Conservation (phyloP, 2,113 vertebrate genomes). For the Lepus europaeus region DNA sequence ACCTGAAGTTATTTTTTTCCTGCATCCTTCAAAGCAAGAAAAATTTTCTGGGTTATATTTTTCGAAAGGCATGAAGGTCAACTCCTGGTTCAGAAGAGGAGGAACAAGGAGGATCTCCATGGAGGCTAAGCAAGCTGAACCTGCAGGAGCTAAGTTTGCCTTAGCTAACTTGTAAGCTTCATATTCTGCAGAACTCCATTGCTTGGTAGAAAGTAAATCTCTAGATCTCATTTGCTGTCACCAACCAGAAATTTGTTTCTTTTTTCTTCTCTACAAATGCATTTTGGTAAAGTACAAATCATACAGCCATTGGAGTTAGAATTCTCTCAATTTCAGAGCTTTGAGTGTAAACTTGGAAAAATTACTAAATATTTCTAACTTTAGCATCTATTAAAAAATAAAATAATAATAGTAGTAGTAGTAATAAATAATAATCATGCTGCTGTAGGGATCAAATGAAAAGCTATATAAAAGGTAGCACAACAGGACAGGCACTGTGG, state of each 20-base stretch:
- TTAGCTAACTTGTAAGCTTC: not conserved
- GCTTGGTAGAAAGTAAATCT: not conserved
- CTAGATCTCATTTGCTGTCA: not conserved
- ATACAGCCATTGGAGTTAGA: not conserved
- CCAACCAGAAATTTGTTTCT: not conserved
- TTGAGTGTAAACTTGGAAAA: slow-evolving; percentile 39
- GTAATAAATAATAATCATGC: not conserved
- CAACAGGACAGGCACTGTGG: too few species aligned
- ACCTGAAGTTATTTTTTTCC: not conserved
- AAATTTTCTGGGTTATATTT: slow-evolving; percentile 10
- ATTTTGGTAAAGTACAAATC: slow-evolving; percentile 35
- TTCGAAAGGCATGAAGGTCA: slow-evolving; percentile 21
- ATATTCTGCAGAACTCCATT: not conserved
- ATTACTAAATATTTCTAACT: not conserved
- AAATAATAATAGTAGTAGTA: not conserved
- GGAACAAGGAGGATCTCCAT: not conserved
- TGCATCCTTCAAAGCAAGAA: not conserved
- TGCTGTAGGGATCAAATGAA: not conserved
- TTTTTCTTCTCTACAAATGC: not conserved
- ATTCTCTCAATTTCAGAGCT: not conserved
- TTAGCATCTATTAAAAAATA: not conserved
- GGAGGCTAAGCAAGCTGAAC: not conserved
- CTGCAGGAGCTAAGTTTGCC: not conserved
- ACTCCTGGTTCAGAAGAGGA: not conserved
- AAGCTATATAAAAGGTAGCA: not conserved